phyloP scores from a whole-genome alignment of 2,797 vertebrate species.

The Alca torda region DNA sequence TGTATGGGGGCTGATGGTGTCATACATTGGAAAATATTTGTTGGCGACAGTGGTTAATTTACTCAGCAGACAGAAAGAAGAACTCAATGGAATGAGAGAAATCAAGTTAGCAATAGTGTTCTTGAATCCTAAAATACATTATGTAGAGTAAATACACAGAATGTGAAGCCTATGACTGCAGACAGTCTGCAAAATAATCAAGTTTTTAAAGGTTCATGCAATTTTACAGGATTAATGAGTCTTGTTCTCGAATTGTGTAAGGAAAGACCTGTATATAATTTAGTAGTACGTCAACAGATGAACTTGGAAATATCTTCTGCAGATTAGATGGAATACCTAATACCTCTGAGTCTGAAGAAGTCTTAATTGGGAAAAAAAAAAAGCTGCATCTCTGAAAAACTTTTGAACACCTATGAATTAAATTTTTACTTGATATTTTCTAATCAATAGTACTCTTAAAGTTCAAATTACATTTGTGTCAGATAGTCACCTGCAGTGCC shows the following conservation, averaged over 20 bases:
- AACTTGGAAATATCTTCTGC: background rate
- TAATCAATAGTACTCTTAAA: background rate
- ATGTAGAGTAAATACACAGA: background rate
- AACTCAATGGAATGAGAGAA: background rate
- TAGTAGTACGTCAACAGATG: background rate
- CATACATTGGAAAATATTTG: background rate
- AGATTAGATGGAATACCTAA: background rate
- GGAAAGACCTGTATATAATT: background rate
- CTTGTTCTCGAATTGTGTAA: background rate
- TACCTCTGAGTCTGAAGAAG: background rate
- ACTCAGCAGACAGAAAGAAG: background rate
- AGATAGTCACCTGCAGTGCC: background rate
- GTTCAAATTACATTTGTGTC: background rate
- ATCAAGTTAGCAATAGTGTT: background rate
- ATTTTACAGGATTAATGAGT: background rate
- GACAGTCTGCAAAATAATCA: background rate
- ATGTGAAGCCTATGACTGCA: background rate
- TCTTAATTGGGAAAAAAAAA: background rate
- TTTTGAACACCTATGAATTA: background rate
- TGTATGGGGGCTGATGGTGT: background rate
- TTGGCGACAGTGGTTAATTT: background rate
- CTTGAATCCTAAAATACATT: background rate
- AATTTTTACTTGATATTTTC: background rate
- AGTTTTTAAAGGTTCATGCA: background rate
- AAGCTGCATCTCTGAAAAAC: background rate